phyloP scores from a whole-genome alignment of 2,888 invertebrate species.

The Brachyopa scutellaris region DNA sequence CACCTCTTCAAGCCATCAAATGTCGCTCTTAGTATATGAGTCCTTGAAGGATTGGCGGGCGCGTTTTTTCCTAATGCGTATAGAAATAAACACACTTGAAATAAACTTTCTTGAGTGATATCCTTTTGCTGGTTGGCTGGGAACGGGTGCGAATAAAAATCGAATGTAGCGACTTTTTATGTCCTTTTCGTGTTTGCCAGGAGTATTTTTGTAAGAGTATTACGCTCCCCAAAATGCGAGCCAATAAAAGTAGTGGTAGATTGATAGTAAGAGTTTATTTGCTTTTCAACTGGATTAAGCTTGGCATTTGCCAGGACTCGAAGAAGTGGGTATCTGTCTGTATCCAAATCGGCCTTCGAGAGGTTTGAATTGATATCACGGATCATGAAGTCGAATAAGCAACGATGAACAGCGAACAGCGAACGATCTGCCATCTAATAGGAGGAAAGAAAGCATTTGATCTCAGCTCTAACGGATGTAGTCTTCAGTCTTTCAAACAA shows the following conservation, averaged over 20 bases:
- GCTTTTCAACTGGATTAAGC: too few species aligned
- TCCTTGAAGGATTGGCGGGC: constrained; percentile 51
- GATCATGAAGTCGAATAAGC: too few species aligned
- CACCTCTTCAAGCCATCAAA: constrained; percentile 33
- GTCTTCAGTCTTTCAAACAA: too few species aligned
- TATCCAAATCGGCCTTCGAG: too few species aligned
- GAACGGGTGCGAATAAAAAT: constrained; percentile 28
- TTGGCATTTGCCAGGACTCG: too few species aligned
- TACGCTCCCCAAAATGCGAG: constrained; percentile 48
- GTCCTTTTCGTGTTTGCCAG: constrained; percentile 55
- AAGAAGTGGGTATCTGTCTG: too few species aligned
- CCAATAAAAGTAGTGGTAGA: constrained; percentile 57
- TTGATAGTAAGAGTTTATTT: constrained; percentile 37
- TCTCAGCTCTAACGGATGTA: too few species aligned
- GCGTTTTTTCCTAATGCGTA: constrained; percentile 50
- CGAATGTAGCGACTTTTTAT: constrained; percentile 38
- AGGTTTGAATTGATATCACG: too few species aligned
- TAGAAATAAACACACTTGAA: constrained; percentile 60
- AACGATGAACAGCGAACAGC: too few species aligned
- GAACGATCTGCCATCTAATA: too few species aligned
- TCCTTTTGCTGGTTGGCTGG: constrained; percentile 39
- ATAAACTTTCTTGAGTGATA: constrained; percentile 56
- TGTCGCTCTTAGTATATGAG: constrained; percentile 47
- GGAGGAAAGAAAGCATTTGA: too few species aligned
- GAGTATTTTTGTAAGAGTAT: constrained; percentile 60